phyloP scores from a whole-genome alignment of 2,888 invertebrate species.

The Callosobruchus maculatus region DNA sequence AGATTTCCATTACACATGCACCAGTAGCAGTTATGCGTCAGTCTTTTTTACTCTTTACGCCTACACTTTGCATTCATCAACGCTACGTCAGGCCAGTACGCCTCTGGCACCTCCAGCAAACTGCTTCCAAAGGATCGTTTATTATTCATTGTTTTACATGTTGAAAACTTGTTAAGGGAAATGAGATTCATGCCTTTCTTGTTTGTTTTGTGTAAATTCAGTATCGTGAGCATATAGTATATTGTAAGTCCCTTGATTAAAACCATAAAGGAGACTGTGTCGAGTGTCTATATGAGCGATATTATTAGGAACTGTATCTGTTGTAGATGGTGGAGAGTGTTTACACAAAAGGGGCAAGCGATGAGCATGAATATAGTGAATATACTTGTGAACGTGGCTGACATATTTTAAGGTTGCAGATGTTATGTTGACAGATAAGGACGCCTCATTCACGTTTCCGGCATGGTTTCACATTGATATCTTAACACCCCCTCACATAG shows the following conservation, averaged over 20 bases:
- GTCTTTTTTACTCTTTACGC: neutral
- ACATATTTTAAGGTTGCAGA: neutral
- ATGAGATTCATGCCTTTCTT: slow-evolving; percentile 20
- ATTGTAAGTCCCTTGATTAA: slow-evolving; percentile 1
- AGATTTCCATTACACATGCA: neutral
- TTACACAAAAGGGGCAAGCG: neutral
- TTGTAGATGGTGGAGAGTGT: neutral
- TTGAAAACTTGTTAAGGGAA: slow-evolving; percentile 20
- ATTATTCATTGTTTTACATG: slow-evolving; percentile 27
- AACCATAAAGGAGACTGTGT: slow-evolving; percentile 1
- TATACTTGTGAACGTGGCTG: neutral
- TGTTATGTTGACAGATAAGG: neutral
- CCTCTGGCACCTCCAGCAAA: slow-evolving; percentile 9
- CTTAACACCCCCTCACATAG: too few species aligned
- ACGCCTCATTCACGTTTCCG: neutral
- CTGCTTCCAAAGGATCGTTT: slow-evolving; percentile 21
- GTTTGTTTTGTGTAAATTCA: slow-evolving; percentile 14
- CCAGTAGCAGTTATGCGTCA: neutral
- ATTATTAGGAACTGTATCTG: slow-evolving; percentile 1
- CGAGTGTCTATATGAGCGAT: neutral
- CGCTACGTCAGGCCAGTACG: neutral
- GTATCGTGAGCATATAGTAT: neutral
- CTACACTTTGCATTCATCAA: neutral
- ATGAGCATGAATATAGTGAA: neutral
- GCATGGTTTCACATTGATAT: too few species aligned